These are phyloP conservation scores for Gymnoscelis rufifasciata DNA, from an alignment of 2,888 invertebrate species.

Conservation along the genomic window DNA sequence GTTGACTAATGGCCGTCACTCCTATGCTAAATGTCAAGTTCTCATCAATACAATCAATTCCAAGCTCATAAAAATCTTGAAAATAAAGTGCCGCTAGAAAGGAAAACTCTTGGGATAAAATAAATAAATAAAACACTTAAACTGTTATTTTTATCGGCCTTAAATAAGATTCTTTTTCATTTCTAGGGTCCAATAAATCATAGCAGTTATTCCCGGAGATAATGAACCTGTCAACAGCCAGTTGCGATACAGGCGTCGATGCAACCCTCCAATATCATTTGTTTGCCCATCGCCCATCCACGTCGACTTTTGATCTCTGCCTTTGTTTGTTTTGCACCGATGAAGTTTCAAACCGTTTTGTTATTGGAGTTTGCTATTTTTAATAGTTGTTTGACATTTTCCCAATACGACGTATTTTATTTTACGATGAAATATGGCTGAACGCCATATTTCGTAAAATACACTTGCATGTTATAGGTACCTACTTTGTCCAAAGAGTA, in stretches of 20 bases:
- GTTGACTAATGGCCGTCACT: too few relatives aligned
- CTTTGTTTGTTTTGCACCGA: constrained; percentile 31
- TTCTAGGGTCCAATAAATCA: too few relatives aligned
- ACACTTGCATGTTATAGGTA: neutral
- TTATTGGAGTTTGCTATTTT: constrained; percentile 26
- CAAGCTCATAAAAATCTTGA: too few relatives aligned
- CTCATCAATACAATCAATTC: too few relatives aligned
- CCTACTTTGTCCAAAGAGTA: too few relatives aligned
- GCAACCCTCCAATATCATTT: constrained; percentile 26
- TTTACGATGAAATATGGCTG: constrained; percentile 13
- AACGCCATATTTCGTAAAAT: constrained; percentile 13
- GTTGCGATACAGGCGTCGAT: constrained; percentile 24
- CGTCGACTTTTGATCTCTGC: constrained; percentile 35
- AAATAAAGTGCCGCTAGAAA: too few relatives aligned
- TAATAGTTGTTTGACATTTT: constrained; percentile 26
- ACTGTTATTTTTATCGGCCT: too few relatives aligned
- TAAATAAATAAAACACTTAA: too few relatives aligned
- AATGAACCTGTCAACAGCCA: constrained; percentile 40
- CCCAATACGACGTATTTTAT: constrained; percentile 18
- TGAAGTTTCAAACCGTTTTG: constrained; percentile 26
- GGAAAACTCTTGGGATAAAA: too few relatives aligned
- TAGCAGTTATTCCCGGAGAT: constrained; percentile 21
- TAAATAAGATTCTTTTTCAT: too few relatives aligned
- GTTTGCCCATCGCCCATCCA: constrained; percentile 30
- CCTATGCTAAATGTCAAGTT: too few relatives aligned